Percentiles rank a stretch among this genome's conserved stretches.
These are phyloP conservation scores for Corapipo altera DNA, from an alignment of 2,113 vertebrate species.

Conservation along the genomic window DNA sequence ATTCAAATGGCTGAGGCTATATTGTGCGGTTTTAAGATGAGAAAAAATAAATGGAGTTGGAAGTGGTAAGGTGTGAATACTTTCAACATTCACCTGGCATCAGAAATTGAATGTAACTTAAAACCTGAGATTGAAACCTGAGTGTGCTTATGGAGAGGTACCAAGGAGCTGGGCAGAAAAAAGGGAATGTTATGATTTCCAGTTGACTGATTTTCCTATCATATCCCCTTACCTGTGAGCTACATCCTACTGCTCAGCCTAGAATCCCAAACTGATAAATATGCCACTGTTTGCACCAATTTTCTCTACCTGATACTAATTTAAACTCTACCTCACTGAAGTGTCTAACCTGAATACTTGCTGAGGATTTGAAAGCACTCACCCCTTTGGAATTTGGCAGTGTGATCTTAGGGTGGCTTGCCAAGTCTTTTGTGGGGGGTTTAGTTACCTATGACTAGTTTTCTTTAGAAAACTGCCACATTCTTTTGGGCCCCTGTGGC, in stretches of 20 bases:
- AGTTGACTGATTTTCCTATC: neutral
- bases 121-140: neutral
- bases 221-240: neutral
- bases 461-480: constrained; percentile 36
- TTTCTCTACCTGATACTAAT: neutral
- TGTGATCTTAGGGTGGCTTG: neutral
- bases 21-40: neutral
- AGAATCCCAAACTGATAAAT: neutral
- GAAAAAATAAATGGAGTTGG: neutral
- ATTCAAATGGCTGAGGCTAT: neutral
- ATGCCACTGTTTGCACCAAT: neutral
- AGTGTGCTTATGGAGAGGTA: neutral
- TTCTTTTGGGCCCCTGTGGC: neutral
- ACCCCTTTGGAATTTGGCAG: neutral
- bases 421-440: constrained; percentile 34
- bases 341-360: neutral
- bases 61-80: neutral
- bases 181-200: neutral
- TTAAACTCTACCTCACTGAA: neutral
- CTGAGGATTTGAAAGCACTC: neutral
- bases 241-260: neutral
- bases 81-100: neutral
- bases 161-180: neutral
- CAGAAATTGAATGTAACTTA: neutral
- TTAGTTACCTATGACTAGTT: constrained; percentile 36